A percentile compares a stretch with the other conserved stretches of the same genome.
Conservation (phyloP, 1,140 invertebrate species). For the Lepidurus apus region DNA sequence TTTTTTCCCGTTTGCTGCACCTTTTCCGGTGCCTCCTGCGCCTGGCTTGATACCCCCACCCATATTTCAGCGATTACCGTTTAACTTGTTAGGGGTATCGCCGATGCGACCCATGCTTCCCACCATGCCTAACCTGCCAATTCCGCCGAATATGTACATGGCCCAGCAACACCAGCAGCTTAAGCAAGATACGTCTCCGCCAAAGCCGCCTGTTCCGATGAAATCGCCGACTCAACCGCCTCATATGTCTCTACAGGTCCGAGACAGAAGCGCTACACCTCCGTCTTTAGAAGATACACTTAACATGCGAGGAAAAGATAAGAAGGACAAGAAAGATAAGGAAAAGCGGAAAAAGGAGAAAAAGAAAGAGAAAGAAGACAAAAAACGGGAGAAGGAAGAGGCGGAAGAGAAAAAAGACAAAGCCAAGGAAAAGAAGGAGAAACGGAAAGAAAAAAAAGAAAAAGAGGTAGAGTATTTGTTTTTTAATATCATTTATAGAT, state of each 20-base stretch:
- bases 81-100: conserved; percentile 28
- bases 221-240: background rate
- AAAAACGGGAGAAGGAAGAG: conserved; percentile 47
- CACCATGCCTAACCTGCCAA: conserved; percentile 18
- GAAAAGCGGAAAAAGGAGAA: conserved; percentile 43
- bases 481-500: background rate
- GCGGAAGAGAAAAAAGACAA: conserved; percentile 53
- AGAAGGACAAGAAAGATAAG: conserved; percentile 18
- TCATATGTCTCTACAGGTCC: background rate
- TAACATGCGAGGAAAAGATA: conserved; percentile 11
- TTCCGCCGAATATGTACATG: conserved; percentile 27
- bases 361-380: conserved; percentile 51
- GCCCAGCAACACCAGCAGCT: background rate
- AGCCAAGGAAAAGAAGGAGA: conserved; percentile 53
- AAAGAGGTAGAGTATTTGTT: conserved; percentile 46
- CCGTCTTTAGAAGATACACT: conserved; percentile 14
- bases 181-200: background rate
- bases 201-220: conserved; percentile 25
- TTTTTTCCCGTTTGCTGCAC: conserved; percentile 27
- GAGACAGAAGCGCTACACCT: background rate
- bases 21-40: conserved; percentile 3
- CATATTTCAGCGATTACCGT: conserved; percentile 29
- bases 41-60: conserved; percentile 27
- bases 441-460: conserved; percentile 56
- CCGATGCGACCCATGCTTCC: conserved; percentile 23